Evolutionary conservation across 2,797 vertebrate species (phyloP).

Genomic region (Peromyscus melanophrys): DNA sequence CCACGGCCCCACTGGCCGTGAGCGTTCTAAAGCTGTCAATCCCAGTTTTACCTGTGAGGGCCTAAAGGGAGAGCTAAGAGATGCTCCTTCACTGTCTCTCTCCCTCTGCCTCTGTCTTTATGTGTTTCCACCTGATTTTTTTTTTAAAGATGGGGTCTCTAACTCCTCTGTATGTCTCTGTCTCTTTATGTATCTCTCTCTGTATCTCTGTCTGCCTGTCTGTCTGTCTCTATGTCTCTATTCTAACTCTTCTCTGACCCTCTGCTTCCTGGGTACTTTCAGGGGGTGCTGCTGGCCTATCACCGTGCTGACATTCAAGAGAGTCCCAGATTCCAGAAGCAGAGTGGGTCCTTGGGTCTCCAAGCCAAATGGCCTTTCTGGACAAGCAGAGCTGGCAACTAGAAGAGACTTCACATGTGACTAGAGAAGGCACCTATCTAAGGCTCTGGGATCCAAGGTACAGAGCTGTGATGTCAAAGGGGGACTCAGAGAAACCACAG

Average conservation of each 20-base stretch:
- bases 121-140: not conserved
- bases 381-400: not conserved
- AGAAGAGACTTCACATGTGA: not conserved
- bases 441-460: not conserved
- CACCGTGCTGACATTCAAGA: not conserved
- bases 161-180: not conserved
- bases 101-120: not conserved
- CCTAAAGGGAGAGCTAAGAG: not conserved
- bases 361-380: not conserved
- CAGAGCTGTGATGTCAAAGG: too few relatives aligned
- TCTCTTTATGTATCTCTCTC: not conserved
- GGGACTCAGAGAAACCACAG: not conserved
- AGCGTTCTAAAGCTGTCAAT: accelerated
- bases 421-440: not conserved
- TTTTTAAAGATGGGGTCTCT: not conserved
- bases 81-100: too few relatives aligned
- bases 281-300: too few relatives aligned
- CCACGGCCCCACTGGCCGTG: too few relatives aligned
- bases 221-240: not conserved
- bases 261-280: not conserved
- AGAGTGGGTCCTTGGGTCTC: not conserved
- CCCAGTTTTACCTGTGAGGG: not conserved
- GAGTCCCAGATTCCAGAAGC: not conserved
- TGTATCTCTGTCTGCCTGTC: not conserved
- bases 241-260: too few relatives aligned